Evolutionary conservation across 2,888 invertebrate species (phyloP).

Genomic region (Thysanoteuthis rhombus): DNA sequence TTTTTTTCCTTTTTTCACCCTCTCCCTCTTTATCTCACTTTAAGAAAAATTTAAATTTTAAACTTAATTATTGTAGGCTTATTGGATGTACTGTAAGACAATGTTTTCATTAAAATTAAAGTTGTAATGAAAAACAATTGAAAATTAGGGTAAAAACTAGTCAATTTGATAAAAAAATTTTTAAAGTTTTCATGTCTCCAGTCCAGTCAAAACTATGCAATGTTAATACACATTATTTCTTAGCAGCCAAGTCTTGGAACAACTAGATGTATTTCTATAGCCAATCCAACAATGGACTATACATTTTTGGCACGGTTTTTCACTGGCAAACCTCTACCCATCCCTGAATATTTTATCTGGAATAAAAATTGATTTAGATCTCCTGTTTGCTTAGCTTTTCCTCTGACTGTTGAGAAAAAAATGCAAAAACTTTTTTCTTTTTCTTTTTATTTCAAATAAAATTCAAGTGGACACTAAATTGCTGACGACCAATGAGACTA

Average conservation of each 20-base stretch:
- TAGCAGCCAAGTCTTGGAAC: neutral
- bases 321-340: no score
- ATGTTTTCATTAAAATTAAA: no score
- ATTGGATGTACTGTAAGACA: no score
- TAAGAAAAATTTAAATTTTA: neutral
- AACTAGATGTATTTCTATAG: no score
- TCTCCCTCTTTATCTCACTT: neutral
- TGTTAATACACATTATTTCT: neutral
- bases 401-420: neutral
- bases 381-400: neutral
- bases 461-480: neutral
- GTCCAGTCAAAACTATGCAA: neutral
- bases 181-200: neutral
- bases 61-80: no score
- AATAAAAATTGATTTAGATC: neutral
- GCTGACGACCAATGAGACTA: neutral
- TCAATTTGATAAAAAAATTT: neutral
- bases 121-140: no score
- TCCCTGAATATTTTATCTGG: neutral
- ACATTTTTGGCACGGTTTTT: no score
- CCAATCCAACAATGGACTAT: no score
- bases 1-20: no score
- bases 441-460: neutral
- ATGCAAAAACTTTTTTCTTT: neutral
- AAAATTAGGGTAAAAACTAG: no score